These are phyloP conservation scores for Ochropleura leucogaster DNA, from an alignment of 2,888 invertebrate genomes.

Conservation along the genomic window DNA sequence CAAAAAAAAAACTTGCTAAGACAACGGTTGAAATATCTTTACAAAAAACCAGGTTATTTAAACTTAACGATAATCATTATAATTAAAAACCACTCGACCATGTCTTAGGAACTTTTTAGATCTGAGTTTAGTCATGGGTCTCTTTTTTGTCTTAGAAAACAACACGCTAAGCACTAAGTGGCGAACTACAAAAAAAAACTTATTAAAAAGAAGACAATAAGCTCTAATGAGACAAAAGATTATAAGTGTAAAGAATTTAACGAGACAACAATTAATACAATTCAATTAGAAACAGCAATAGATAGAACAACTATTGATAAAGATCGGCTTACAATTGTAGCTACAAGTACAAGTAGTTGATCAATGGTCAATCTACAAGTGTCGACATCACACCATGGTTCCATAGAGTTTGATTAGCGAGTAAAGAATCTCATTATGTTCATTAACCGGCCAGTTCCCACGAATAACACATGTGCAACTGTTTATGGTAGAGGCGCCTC, in stretches of 20 bases:
- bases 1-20: neutral
- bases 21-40: neutral
- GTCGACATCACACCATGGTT: constrained; percentile 64
- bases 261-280: constrained; percentile 44
- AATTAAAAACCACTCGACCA: constrained; percentile 40
- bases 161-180: constrained; percentile 43
- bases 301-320: constrained; percentile 38
- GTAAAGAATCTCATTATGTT: constrained; percentile 82
- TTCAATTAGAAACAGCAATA: constrained; percentile 43
- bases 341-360: constrained; percentile 36
- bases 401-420: constrained; percentile 81
- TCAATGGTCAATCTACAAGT: constrained; percentile 59
- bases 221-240: constrained; percentile 54
- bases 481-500: constrained; percentile 76
- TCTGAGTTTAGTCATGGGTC: constrained; percentile 39
- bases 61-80: constrained; percentile 12
- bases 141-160: constrained; percentile 43
- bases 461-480: constrained; percentile 83
- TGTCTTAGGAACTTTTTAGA: constrained; percentile 31
- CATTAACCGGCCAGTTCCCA: constrained; percentile 82
- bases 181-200: constrained; percentile 30
- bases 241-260: constrained; percentile 42
- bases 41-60: neutral
- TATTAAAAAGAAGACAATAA: constrained; percentile 45
- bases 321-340: constrained; percentile 29